Evolutionary conservation across 2,113 vertebrate species (phyloP).

Genomic region (Rhagologus leucostigma): DNA sequence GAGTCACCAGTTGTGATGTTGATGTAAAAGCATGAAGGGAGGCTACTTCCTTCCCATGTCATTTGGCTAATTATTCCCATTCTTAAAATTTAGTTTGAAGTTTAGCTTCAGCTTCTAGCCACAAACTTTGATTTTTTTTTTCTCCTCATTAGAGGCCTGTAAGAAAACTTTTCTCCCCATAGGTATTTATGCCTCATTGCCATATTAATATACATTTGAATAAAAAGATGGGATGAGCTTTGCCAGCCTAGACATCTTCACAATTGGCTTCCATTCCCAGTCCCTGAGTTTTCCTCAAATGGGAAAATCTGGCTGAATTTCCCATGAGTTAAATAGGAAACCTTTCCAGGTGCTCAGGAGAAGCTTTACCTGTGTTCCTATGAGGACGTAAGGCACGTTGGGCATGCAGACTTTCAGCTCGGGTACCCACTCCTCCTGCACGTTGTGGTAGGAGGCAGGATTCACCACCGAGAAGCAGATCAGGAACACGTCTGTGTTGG

Average conservation of each 20-base stretch:
- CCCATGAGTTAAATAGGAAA: not conserved
- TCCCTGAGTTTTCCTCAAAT: not conserved
- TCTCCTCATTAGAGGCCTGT: not conserved
- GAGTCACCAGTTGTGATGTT: not conserved
- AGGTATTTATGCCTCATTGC: not conserved
- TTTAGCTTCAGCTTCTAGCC: not conserved
- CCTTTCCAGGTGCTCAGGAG: not conserved
- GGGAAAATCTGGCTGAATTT: not conserved
- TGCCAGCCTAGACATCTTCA: not conserved
- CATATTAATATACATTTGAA: not conserved
- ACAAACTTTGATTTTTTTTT: not conserved
- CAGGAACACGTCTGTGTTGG: slow-evolving; percentile 87
- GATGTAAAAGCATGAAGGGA: not conserved
- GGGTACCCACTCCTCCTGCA: slow-evolving; percentile 88
- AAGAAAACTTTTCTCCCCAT: not conserved
- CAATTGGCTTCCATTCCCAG: rapidly evolving
- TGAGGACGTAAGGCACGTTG: slow-evolving; percentile 85
- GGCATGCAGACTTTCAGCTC: slow-evolving; percentile 88
- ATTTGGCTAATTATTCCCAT: not conserved
- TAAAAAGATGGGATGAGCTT: not conserved
- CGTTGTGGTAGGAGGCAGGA: slow-evolving; percentile 86
- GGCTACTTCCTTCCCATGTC: not conserved
- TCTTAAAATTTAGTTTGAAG: slow-evolving; percentile 2
- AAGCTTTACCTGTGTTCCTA: slow-evolving; percentile 81
- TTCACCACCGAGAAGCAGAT: slow-evolving; percentile 91